Evolutionary conservation across 2,888 invertebrate genomes (phyloP).

Genomic region (Orchesella flavescens): DNA sequence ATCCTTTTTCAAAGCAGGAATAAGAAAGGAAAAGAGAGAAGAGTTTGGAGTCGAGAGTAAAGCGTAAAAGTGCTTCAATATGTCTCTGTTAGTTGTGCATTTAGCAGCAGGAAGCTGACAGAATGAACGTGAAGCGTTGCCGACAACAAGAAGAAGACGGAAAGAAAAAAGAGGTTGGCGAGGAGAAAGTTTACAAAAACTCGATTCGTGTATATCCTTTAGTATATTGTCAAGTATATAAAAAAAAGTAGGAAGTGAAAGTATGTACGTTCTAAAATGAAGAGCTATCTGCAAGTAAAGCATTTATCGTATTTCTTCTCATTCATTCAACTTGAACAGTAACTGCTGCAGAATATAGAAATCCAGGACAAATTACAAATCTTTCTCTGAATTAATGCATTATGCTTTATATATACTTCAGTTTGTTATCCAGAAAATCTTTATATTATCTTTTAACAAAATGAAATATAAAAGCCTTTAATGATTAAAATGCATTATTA

Average conservation of each 20-base stretch:
- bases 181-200: background rate
- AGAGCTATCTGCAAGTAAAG: too few relatives aligned
- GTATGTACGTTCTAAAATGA: too few relatives aligned
- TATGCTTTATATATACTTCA: conserved; percentile 27
- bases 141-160: background rate
- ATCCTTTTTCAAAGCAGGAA: too few relatives aligned
- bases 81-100: conserved; percentile 19
- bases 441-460: too few relatives aligned
- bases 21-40: too few relatives aligned
- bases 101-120: conserved; percentile 22
- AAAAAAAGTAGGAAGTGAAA: too few relatives aligned
- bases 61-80: conserved; percentile 5
- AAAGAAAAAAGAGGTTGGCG: background rate
- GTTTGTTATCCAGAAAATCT: background rate
- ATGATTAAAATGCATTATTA: too few relatives aligned
- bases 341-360: background rate
- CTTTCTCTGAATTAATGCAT: conserved; percentile 42
- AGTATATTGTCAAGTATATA: too few relatives aligned
- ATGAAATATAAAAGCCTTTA: too few relatives aligned
- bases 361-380: conserved; percentile 39
- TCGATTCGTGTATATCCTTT: too few relatives aligned
- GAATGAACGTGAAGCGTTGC: background rate
- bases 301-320: too few relatives aligned
- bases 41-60: too few relatives aligned
- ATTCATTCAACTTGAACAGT: background rate